Percentiles rank a stretch among this genome's conserved stretches.
phyloP scores from a whole-genome alignment of 2,888 invertebrate species.

The Spatulosminthurus flaviceps region DNA sequence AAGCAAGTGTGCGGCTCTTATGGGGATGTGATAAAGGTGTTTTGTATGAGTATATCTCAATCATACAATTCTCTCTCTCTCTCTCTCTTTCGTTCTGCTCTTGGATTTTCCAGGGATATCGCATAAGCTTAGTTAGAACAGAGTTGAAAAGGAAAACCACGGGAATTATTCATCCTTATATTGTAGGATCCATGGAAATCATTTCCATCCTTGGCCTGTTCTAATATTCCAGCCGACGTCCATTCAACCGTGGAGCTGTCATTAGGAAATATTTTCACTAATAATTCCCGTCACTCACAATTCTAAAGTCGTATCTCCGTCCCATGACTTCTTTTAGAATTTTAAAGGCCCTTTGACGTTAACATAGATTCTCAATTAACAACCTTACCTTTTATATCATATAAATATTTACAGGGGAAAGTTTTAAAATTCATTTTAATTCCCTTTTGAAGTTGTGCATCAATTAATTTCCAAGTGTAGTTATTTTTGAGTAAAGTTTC shows the following conservation, averaged over 20 bases:
- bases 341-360: no score
- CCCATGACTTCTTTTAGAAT: no score
- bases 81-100: no score
- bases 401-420: no score
- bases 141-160: constrained; percentile 29
- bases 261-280: constrained; percentile 19
- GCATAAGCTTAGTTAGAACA: no score
- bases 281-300: neutral
- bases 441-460: no score
- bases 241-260: constrained; percentile 38
- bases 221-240: constrained; percentile 2
- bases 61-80: no score
- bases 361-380: no score
- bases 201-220: constrained; percentile 32
- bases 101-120: neutral
- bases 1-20: neutral
- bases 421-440: no score
- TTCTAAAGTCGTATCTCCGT: neutral
- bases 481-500: no score
- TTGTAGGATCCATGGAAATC: constrained; percentile 51
- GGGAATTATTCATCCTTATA: constrained; percentile 46
- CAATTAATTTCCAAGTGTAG: no score
- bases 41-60: neutral
- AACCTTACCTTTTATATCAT: no score
- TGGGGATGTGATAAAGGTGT: neutral